These are phyloP conservation scores for Arctocebus calabarensis DNA, from an alignment of 2,797 vertebrate species.

Conservation along the genomic window DNA sequence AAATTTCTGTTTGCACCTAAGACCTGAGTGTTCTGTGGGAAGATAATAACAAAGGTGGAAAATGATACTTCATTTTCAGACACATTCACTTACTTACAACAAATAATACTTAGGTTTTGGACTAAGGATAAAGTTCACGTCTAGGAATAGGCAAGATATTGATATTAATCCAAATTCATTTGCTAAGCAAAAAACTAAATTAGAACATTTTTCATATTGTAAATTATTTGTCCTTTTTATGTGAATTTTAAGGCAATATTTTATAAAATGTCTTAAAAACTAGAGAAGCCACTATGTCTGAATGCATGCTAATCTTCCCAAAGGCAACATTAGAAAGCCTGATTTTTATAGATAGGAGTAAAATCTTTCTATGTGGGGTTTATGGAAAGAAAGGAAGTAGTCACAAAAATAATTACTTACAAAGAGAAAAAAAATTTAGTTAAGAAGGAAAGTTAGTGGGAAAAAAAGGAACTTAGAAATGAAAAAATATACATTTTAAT, in stretches of 20 bases:
- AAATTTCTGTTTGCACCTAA: background rate
- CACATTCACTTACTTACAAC: background rate
- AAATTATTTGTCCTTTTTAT: background rate
- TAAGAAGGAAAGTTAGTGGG: background rate
- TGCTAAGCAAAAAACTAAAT: background rate
- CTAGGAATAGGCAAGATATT: background rate
- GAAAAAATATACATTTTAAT: constrained; percentile 15
- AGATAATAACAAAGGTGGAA: background rate
- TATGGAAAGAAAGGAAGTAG: background rate
- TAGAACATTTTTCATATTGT: background rate
- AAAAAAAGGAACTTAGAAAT: background rate
- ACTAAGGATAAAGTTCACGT: background rate
- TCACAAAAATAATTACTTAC: background rate
- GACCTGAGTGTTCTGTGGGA: background rate
- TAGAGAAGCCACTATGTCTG: background rate
- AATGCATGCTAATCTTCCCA: background rate
- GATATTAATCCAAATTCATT: constrained; percentile 11
- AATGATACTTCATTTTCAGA: background rate
- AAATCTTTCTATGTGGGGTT: background rate
- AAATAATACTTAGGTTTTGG: background rate
- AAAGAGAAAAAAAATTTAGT: background rate
- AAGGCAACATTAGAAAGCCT: constrained; percentile 40
- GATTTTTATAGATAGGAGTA: background rate
- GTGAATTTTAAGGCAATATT: constrained; percentile 7
- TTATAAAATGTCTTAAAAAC: constrained; percentile 49